phyloP scores from a whole-genome alignment of 2,797 vertebrate species.

The Anas capensis region DNA sequence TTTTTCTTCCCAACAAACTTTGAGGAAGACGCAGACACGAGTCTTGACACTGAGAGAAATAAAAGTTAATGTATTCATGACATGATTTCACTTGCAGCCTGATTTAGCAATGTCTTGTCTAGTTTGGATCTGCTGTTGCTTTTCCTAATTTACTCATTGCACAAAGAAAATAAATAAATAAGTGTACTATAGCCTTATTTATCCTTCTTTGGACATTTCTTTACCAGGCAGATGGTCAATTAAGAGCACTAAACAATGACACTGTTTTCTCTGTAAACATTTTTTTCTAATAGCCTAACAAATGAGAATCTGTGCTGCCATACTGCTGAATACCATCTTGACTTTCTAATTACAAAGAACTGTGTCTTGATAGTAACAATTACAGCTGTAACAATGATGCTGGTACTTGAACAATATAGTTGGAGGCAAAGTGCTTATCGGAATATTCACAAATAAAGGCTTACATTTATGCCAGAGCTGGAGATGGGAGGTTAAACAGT shows the following conservation, averaged over 20 bases:
- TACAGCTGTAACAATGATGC: conserved; percentile 86
- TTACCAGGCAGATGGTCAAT: conserved; percentile 88
- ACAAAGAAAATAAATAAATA: conserved; percentile 85
- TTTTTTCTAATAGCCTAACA: conserved; percentile 88
- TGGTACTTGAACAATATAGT: conserved; percentile 82
- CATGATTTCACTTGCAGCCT: conserved; percentile 75
- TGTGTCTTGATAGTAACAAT: conserved; percentile 88
- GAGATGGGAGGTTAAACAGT: conserved; percentile 83
- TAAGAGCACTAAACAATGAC: conserved; percentile 88
- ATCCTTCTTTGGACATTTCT: conserved; percentile 86
- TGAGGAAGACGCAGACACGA: conserved; percentile 62
- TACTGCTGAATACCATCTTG: conserved; percentile 86
- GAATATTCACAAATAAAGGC: conserved; percentile 85
- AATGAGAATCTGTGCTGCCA: conserved; percentile 85
- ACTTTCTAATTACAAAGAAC: conserved; percentile 89
- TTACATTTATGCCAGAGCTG: conserved; percentile 79
- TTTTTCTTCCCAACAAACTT: conserved; percentile 71
- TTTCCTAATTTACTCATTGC: conserved; percentile 79
- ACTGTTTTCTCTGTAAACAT: conserved; percentile 88
- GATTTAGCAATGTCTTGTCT: conserved; percentile 78
- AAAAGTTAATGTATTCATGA: conserved; percentile 72
- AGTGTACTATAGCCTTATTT: conserved; percentile 81
- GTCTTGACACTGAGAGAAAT: conserved; percentile 72
- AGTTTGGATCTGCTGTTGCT: conserved; percentile 74
- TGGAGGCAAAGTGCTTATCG: conserved; percentile 84